Evolutionary conservation across 2,797 vertebrate species (phyloP).

Genomic region (Vireo griseus): DNA sequence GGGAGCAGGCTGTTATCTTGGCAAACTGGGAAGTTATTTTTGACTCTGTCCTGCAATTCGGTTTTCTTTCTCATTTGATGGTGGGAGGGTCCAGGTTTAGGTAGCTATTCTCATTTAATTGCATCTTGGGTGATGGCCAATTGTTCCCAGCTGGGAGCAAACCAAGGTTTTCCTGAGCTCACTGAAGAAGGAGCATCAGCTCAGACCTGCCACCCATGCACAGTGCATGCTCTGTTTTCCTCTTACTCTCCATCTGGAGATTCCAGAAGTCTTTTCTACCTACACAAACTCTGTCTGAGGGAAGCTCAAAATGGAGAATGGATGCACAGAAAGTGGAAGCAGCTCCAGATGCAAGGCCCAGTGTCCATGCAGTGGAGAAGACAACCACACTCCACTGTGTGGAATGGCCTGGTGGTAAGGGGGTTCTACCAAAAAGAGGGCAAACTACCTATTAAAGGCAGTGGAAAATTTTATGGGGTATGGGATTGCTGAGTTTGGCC

Average conservation of each 20-base stretch:
- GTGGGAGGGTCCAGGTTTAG: background rate
- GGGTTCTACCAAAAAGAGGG: background rate
- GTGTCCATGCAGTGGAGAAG: background rate
- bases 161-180: background rate
- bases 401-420: background rate
- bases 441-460: background rate
- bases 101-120: background rate
- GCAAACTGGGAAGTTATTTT: background rate
- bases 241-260: background rate
- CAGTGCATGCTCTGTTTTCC: background rate
- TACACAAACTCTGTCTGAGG: background rate
- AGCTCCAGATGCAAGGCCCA: background rate
- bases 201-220: background rate
- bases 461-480: background rate
- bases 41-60: background rate
- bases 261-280: background rate
- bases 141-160: background rate
- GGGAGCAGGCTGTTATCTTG: background rate
- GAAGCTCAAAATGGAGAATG: background rate
- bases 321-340: background rate
- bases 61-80: background rate
- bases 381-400: background rate
- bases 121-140: background rate
- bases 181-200: background rate
- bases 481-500: background rate